Evolutionary conservation across 2,797 vertebrate genomes (phyloP).

Genomic region (Podarcis siculus): DNA sequence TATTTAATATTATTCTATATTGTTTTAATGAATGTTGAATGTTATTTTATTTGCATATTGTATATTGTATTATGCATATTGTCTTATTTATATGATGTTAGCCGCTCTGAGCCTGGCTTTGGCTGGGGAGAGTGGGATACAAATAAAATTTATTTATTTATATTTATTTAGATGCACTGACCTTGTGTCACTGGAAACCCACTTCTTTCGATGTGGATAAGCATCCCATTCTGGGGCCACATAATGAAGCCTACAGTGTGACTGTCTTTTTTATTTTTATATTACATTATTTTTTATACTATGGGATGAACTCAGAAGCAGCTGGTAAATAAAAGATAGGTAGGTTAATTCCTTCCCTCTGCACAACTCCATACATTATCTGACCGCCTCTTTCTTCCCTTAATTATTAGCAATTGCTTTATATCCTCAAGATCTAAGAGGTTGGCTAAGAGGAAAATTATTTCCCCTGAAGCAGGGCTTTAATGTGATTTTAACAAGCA

Average conservation of each 20-base stretch:
- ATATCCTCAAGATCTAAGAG: neutral
- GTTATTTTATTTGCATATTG: no score
- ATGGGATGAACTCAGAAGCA: neutral
- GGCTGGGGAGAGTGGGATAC: no score
- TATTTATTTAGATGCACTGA: no score
- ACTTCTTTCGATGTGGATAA: neutral
- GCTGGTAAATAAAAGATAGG: neutral
- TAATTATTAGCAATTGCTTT: neutral
- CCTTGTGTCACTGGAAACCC: no score
- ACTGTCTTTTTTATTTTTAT: no score
- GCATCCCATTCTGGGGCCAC: neutral
- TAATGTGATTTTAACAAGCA: conserved; percentile 7
- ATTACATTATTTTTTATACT: neutral
- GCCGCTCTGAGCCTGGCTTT: no score
- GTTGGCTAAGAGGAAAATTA: neutral
- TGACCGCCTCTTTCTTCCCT: neutral
- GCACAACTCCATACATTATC: neutral
- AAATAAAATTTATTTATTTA: no score
- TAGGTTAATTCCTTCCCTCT: neutral
- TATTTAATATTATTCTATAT: no score
- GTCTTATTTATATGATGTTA: no score
- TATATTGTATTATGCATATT: no score
- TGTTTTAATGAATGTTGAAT: no score
- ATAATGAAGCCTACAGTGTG: no score
- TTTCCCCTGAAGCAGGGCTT: neutral